Conservation (phyloP, 2,113 vertebrate genomes). For the Microcebus jonahi region DNA sequence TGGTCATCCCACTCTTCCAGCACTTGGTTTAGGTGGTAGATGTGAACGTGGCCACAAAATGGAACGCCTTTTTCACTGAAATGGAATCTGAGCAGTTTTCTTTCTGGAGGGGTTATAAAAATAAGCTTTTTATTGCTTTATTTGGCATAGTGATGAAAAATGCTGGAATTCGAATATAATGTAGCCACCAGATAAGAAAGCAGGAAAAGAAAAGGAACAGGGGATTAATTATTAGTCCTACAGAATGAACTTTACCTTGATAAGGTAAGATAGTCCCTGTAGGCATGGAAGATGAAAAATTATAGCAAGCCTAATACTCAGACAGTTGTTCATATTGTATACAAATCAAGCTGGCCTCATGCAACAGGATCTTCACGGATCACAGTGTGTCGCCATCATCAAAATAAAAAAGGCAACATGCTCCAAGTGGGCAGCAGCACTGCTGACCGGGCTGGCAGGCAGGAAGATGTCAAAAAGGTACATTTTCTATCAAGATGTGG, state of each 20-base stretch:
- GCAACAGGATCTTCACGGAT: constrained; percentile 55
- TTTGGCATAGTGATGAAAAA: constrained; percentile 81
- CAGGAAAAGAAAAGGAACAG: constrained; percentile 60
- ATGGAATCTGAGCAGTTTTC: constrained; percentile 50
- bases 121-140: constrained; percentile 78
- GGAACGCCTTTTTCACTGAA: not conserved
- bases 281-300: constrained; percentile 67
- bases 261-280: constrained; percentile 71
- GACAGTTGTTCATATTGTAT: constrained; percentile 60
- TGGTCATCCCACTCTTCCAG: not conserved
- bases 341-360: not conserved
- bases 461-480: constrained; percentile 10
- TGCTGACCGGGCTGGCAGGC: constrained; percentile 14
- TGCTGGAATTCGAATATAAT: constrained; percentile 80
- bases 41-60: not conserved
- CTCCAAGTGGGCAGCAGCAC: not conserved
- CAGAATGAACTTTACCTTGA: constrained; percentile 78
- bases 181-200: constrained; percentile 72
- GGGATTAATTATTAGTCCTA: constrained; percentile 81
- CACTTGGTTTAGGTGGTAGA: not conserved
- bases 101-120: constrained; percentile 73
- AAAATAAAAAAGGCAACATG: constrained; percentile 60
- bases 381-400: not conserved
- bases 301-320: constrained; percentile 42
- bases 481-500: not conserved